These are phyloP conservation scores for Blastobasis adustella DNA, from an alignment of 2,888 invertebrate genomes.

Conservation along the genomic window DNA sequence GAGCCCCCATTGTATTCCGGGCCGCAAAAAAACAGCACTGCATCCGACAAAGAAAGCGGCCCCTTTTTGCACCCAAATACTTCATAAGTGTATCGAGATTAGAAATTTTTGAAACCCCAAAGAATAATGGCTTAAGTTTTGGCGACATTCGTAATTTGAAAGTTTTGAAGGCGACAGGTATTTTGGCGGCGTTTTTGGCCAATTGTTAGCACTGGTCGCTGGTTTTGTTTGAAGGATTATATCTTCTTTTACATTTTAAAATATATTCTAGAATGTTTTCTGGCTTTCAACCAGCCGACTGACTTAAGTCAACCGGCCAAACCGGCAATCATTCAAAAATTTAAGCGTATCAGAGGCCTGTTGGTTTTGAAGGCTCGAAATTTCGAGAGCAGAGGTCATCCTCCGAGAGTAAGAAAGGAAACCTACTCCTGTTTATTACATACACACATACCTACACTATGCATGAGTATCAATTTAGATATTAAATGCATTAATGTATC, in stretches of 20 bases:
- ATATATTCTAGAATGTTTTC: no score
- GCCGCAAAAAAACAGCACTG: conserved; percentile 36
- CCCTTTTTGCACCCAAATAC: conserved; percentile 47
- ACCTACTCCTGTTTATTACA: no score
- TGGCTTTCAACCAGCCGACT: no score
- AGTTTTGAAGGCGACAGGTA: conserved; percentile 27
- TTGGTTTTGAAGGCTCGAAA: no score
- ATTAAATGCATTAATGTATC: no score
- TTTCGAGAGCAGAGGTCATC: no score
- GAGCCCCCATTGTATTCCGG: conserved; percentile 51
- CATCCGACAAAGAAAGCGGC: conserved; percentile 60
- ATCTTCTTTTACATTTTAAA: background rate
- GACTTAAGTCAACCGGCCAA: no score
- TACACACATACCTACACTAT: no score
- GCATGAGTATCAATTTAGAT: no score
- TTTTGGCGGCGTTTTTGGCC: conserved; percentile 15
- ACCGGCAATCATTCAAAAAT: no score
- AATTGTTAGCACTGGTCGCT: conserved; percentile 3
- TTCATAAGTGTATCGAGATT: conserved; percentile 62
- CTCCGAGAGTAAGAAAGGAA: no score
- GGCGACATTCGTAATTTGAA: conserved; percentile 18
- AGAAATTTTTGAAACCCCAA: conserved; percentile 45
- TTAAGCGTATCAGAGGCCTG: no score
- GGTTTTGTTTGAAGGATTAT: background rate
- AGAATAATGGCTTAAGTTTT: conserved; percentile 56